These are phyloP conservation scores for Alouatta caraya DNA, from an alignment of 2,797 vertebrate species.

Conservation along the genomic window DNA sequence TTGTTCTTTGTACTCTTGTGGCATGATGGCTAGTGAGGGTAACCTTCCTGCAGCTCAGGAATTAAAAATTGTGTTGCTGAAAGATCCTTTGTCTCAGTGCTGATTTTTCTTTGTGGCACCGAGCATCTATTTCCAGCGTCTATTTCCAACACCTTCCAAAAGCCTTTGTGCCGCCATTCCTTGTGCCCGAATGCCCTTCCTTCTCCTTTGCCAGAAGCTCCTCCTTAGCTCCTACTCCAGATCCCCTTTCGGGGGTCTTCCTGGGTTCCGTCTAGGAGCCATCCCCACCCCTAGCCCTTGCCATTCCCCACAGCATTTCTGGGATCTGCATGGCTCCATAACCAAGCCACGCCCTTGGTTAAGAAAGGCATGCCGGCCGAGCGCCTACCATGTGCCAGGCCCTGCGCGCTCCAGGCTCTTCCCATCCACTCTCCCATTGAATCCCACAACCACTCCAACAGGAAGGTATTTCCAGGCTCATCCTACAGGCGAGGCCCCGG, in stretches of 20 bases:
- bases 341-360: fast-evolving
- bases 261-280: not conserved
- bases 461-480: not conserved
- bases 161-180: not conserved
- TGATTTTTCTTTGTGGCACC: no score
- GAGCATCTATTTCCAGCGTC: no score
- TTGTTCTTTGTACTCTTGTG: no score
- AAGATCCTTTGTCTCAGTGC: no score
- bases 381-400: not conserved
- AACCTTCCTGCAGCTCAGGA: no score
- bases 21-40: no score
- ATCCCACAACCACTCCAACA: not conserved
- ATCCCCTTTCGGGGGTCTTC: not conserved
- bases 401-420: not conserved
- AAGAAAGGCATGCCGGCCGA: fast-evolving
- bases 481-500: not conserved
- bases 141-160: no score
- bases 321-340: not conserved
- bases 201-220: not conserved
- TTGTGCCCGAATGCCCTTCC: not conserved
- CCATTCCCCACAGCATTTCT: not conserved
- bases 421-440: no score
- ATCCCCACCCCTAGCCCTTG: no score
- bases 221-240: not conserved
- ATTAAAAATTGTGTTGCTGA: no score